A percentile compares a stretch with the other conserved stretches of the same genome.
These are phyloP conservation scores for Ecliptopera silaceata DNA, from an alignment of 2,888 invertebrate genomes.

Conservation along the genomic window DNA sequence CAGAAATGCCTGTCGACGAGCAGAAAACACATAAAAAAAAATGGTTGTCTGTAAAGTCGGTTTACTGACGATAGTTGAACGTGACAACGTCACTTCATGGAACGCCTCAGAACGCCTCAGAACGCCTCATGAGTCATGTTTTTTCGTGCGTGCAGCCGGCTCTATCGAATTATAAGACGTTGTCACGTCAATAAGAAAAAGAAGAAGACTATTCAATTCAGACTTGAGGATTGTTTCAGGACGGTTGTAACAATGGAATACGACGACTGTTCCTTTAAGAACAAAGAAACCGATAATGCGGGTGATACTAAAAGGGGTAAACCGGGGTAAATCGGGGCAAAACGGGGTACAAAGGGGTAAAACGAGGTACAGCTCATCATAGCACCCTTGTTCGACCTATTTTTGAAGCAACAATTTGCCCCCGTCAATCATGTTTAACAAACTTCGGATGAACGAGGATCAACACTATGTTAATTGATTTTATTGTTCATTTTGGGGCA, in stretches of 20 bases:
- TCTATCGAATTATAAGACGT: too few species aligned
- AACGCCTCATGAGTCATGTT: too few species aligned
- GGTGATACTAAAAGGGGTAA: neutral
- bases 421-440: slow-evolving; percentile 26
- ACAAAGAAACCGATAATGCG: slow-evolving; percentile 39
- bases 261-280: neutral
- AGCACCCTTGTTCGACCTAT: slow-evolving; percentile 29
- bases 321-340: slow-evolving; percentile 2
- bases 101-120: too few species aligned
- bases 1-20: too few species aligned
- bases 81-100: too few species aligned
- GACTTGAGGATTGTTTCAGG: too few species aligned
- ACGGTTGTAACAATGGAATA: neutral
- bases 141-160: too few species aligned
- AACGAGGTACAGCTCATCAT: slow-evolving; percentile 16
- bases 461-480: slow-evolving; percentile 16
- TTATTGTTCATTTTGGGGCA: slow-evolving; percentile 8
- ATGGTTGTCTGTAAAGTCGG: too few species aligned
- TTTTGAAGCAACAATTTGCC: slow-evolving; percentile 31
- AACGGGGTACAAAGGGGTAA: neutral
- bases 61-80: too few species aligned
- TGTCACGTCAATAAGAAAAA: too few species aligned
- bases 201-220: too few species aligned
- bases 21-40: too few species aligned
- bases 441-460: slow-evolving; percentile 17